Conservation (phyloP, 2,888 invertebrate genomes). For the Herminia tarsipennalis region DNA sequence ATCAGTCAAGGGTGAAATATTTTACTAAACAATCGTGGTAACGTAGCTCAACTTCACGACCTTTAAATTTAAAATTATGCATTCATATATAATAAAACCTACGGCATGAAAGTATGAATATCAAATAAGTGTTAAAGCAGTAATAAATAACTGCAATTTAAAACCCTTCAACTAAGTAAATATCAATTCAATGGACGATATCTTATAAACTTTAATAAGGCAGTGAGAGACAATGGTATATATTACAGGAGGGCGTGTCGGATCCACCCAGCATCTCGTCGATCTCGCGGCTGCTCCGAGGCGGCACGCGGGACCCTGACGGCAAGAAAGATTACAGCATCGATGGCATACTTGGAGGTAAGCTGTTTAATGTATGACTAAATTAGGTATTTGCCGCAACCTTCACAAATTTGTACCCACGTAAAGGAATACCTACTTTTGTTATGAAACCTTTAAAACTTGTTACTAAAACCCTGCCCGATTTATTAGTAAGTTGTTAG, state of each 20-base stretch:
- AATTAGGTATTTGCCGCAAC: constrained; percentile 1
- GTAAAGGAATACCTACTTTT: constrained; percentile 3
- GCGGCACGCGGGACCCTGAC: constrained; percentile 92
- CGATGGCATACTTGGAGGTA: constrained; percentile 93
- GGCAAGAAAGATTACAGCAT: constrained; percentile 96
- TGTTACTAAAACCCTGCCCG: no score
- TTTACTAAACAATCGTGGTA: no score
- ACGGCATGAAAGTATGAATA: no score
- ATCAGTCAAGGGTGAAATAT: no score
- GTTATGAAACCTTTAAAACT: constrained; percentile 1
- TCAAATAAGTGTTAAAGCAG: no score
- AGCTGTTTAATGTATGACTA: constrained; percentile 43
- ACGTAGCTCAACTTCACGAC: no score
- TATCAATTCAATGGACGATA: constrained; percentile 3
- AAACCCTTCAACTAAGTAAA: no score
- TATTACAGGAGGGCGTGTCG: constrained; percentile 93
- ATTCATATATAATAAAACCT: no score
- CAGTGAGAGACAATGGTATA: constrained; percentile 40
- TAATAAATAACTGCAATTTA: no score
- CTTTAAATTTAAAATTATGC: no score
- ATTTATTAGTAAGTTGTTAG: no score
- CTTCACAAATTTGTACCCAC: constrained; percentile 1
- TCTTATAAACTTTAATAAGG: constrained; percentile 32
- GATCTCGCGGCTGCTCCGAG: constrained; percentile 95
- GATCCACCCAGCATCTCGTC: constrained; percentile 98